Base-by-base conservation (phyloP, 2,113 vertebrate genomes). In the Gymnocephalus cernua region DNA sequence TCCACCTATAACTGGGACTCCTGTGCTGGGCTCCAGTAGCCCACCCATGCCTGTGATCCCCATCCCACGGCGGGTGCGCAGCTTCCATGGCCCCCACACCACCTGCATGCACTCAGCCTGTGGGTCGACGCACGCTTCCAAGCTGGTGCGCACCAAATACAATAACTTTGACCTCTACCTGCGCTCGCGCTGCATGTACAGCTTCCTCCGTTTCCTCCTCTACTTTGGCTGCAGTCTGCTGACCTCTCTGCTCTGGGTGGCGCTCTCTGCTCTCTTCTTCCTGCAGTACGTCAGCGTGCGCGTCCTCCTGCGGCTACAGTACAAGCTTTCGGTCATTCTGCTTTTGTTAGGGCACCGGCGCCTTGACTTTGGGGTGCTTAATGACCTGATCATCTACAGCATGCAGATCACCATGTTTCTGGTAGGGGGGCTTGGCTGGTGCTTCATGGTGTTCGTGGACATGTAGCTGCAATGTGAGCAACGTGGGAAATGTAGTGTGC, bases 381-480 rank as follows among this genome's bases (percentile, higher is more conserved):
- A 99, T 80, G 96, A 99, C 93, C 95, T 99, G 90, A 96, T 99
- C 93, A 96, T 99, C 92, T 97, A 97, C 56, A 97, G 96, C 77
- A 98, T 99, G 88, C 97, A 98, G 53, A 97, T 99, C 77, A 99
- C 97, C 85, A 96, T 99, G 97, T 97, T 98, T 91, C 96, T 99
- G 85, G 97, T 99, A 32, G 98, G 98, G 7, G 98, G 98, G 11
- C 95, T 99, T 67, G 98, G 98, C 50, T 99, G 97, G 97, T 99
- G 98, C 92, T 99, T 99, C 92, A 98, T 99, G 98, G 97, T 99
- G 35, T 99, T 99, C 85, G 97, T 99, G 91, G 98, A 99, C 93
- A 99, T 99, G 98, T 99, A 94, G 84, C 84, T 45, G n/a, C 27
- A 0, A 25, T 27, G 29, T 57, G 50, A 44, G 73, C 18, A 19